Conservation (phyloP, 2,113 vertebrate species). For the Phodopus roborovskii region DNA sequence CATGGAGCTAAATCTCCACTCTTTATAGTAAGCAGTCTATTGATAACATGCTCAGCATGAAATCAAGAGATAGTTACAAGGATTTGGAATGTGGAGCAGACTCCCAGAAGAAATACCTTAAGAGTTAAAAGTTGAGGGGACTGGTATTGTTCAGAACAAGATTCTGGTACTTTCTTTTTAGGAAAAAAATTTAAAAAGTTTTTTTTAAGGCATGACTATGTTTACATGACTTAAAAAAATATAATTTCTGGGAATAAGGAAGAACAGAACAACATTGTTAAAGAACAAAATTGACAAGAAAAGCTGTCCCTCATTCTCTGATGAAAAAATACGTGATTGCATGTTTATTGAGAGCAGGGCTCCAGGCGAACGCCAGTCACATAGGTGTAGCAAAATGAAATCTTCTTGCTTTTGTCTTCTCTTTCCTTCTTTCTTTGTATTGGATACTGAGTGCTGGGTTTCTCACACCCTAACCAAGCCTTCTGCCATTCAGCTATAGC, state of each 20-base stretch:
- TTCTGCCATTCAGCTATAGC: background rate
- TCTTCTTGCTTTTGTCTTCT: background rate
- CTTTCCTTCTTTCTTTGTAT: background rate
- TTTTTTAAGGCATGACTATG: background rate
- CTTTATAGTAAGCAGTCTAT: background rate
- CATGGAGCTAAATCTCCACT: background rate
- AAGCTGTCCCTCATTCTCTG: background rate
- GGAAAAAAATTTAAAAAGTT: background rate
- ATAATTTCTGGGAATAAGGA: slow-evolving; percentile 33
- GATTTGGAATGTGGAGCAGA: background rate
- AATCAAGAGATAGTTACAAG: background rate
- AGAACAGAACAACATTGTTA: background rate
- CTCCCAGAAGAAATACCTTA: slow-evolving; percentile 8
- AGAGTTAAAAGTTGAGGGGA: slow-evolving; percentile 9
- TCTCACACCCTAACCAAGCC: background rate
- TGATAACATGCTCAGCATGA: background rate
- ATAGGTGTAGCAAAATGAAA: background rate
- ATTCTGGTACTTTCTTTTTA: slow-evolving; percentile 16
- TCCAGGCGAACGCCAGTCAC: background rate
- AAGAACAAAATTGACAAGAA: background rate
- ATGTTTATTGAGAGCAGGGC: background rate
- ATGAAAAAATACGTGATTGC: background rate
- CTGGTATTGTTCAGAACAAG: background rate
- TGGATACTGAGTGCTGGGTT: background rate
- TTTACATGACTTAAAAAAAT: background rate